Conservation (phyloP, 2,888 invertebrate species). For the Pachliopta kotzebuea region DNA sequence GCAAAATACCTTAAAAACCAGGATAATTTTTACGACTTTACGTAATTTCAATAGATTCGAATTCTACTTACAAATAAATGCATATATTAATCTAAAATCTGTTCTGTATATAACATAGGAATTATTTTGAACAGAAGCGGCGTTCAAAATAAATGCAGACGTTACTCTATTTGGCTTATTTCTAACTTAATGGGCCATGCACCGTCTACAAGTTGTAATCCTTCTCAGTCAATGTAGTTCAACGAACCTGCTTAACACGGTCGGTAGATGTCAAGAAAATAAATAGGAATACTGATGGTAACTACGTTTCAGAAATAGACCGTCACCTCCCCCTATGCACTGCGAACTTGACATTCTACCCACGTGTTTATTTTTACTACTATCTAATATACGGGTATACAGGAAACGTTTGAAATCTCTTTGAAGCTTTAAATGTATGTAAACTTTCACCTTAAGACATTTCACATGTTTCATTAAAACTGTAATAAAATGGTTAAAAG, state of each 20-base stretch:
- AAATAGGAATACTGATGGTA: slow-evolving; percentile 66
- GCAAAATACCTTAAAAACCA: too few relatives aligned
- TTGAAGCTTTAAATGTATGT: slow-evolving; percentile 31
- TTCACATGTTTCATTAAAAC: slow-evolving; percentile 26
- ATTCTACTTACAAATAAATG: background rate
- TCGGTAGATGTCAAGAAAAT: slow-evolving; percentile 48
- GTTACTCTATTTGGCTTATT: slow-evolving; percentile 31
- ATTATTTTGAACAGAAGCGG: background rate
- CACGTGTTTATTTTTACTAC: slow-evolving; percentile 68
- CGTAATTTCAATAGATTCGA: background rate
- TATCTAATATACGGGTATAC: slow-evolving; percentile 65
- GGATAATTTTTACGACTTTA: background rate
- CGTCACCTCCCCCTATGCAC: slow-evolving; percentile 58
- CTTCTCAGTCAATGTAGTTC: slow-evolving; percentile 39
- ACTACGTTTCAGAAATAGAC: slow-evolving; percentile 65
- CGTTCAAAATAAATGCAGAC: slow-evolving; percentile 23
- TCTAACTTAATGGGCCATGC: slow-evolving; percentile 39
- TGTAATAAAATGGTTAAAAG: background rate
- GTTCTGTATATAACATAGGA: background rate
- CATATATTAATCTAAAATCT: too few relatives aligned
- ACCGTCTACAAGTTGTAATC: slow-evolving; percentile 35
- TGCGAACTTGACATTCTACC: slow-evolving; percentile 74
- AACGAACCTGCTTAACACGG: slow-evolving; percentile 39
- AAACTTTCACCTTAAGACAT: slow-evolving; percentile 32
- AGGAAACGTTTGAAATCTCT: slow-evolving; percentile 42